A percentile compares a stretch with the other conserved stretches of the same genome.
These are phyloP conservation scores for Morpho helenor DNA, from an alignment of 2,888 invertebrate genomes.

Conservation along the genomic window DNA sequence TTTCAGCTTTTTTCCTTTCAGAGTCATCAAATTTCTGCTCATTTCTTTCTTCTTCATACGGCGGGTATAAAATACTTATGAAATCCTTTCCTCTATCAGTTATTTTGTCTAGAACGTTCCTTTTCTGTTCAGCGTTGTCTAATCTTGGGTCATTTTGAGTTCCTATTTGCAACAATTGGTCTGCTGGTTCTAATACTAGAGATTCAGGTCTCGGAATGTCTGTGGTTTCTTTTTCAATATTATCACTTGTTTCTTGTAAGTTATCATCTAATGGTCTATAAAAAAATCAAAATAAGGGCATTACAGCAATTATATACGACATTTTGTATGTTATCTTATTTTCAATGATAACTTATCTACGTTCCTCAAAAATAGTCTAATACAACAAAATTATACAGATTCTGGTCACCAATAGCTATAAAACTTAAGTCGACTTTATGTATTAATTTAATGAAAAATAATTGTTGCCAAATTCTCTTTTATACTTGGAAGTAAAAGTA, in stretches of 20 bases:
- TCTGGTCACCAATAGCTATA: not conserved
- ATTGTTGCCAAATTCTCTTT: too few relatives aligned
- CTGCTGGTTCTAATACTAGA: slow-evolving; percentile 81
- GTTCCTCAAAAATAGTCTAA: too few relatives aligned
- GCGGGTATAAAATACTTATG: slow-evolving; percentile 66
- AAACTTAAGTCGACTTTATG: not conserved
- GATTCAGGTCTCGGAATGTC: slow-evolving; percentile 46
- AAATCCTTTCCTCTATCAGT: slow-evolving; percentile 68
- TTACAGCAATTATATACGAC: too few relatives aligned
- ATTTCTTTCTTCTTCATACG: slow-evolving; percentile 60
- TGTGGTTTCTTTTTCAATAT: slow-evolving; percentile 33
- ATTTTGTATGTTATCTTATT: too few relatives aligned
- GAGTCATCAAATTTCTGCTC: slow-evolving; percentile 67
- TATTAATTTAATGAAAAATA: too few relatives aligned
- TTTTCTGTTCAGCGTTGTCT: slow-evolving; percentile 48
- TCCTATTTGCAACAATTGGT: slow-evolving; percentile 78
- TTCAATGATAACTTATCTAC: too few relatives aligned
- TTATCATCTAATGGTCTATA: slow-evolving; percentile 29
- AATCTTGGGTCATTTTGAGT: slow-evolving; percentile 20
- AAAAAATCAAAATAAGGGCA: not conserved
- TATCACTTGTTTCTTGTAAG: slow-evolving; percentile 11
- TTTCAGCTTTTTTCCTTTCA: slow-evolving; percentile 68
- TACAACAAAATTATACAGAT: too few relatives aligned
- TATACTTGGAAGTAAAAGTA: too few relatives aligned
- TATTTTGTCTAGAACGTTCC: slow-evolving; percentile 67